Base-by-base conservation (phyloP, 2,888 invertebrate genomes). In the Dascillus cervinus region DNA sequence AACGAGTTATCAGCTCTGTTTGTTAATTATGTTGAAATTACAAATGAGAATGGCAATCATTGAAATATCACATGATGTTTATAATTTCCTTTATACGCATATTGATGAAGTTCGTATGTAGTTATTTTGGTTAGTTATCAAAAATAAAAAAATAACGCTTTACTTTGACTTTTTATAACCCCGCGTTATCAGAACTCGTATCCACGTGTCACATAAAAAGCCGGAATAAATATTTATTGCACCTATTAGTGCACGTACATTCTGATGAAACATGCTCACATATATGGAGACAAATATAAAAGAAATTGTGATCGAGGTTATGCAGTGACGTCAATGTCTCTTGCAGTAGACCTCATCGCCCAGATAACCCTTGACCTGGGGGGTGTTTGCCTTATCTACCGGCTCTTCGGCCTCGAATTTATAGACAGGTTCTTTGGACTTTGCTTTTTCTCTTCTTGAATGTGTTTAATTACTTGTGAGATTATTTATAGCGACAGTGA, bases 351-450 rank as follows among this genome's bases (percentile, higher is more conserved):
- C 44, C 46, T 36, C 35, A 36, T 38, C 42, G 40, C 26, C 32
- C n/a, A 32, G 46, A 46, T 46, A 46, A 46, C 46, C 46, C 32
- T 28, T 42, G 46, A 46, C 39, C 46, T 42, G 39, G 23, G 25
- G 37, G 37, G 43, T 34, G 39, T 35, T 33, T 36, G 34, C 33
- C 29, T 39, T 40, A 42, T 42, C 42, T 42, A 42, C 42, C 42
- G 42, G 39, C 39, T 42, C 34, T 39, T 37, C 39, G 35, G 34
- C 41, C 41, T 34, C 33, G 29, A 40, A 34, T 34, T 41, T 35
- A 39, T 34, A 37, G 41, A 41, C 41, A 41, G 41, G 41, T 41
- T 41, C 41, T 41, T n/a, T 41, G 41, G 41, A 41, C 41, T 41
- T 41, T 34, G 41, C 28, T 31, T 31, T 37, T 26, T 34, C 38